A percentile compares a stretch with the other conserved stretches of the same genome.
Conservation (phyloP, 2,888 invertebrate species). For the Trissolcus brochymenae region DNA sequence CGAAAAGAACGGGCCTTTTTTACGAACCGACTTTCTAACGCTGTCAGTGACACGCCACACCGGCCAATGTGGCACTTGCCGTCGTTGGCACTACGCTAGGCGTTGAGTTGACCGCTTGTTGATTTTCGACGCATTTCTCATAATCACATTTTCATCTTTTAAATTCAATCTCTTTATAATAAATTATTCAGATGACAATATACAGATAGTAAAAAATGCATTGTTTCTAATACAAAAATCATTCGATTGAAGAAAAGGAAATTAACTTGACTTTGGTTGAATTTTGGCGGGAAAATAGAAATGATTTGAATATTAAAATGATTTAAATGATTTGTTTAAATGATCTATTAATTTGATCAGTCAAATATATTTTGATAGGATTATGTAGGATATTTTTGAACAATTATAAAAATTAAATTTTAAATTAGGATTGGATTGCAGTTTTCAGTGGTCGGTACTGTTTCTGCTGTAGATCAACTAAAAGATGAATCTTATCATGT, state of each 20-base stretch:
- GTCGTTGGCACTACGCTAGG: constrained; percentile 42
- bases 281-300: neutral
- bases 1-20: constrained; percentile 23
- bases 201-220: neutral
- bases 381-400: too few relatives aligned
- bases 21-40: constrained; percentile 30
- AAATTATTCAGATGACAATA: neutral
- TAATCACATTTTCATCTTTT: neutral
- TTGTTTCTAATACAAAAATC: neutral
- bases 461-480: too few relatives aligned
- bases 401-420: too few relatives aligned
- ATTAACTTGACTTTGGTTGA: neutral
- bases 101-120: constrained; percentile 8
- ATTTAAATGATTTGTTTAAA: too few relatives aligned
- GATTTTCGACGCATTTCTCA: neutral
- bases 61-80: constrained; percentile 55
- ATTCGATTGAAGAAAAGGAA: neutral
- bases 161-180: neutral
- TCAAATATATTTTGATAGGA: too few relatives aligned
- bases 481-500: too few relatives aligned
- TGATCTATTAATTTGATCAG: too few relatives aligned
- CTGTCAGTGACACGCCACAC: constrained; percentile 56
- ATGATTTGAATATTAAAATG: too few relatives aligned
- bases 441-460: too few relatives aligned
- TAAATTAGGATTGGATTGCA: too few relatives aligned